A percentile compares a stretch with the other conserved stretches of the same genome.
Evolutionary conservation across 1,140 invertebrate species (phyloP).

Genomic region (Lutraria rhynchaena): DNA sequence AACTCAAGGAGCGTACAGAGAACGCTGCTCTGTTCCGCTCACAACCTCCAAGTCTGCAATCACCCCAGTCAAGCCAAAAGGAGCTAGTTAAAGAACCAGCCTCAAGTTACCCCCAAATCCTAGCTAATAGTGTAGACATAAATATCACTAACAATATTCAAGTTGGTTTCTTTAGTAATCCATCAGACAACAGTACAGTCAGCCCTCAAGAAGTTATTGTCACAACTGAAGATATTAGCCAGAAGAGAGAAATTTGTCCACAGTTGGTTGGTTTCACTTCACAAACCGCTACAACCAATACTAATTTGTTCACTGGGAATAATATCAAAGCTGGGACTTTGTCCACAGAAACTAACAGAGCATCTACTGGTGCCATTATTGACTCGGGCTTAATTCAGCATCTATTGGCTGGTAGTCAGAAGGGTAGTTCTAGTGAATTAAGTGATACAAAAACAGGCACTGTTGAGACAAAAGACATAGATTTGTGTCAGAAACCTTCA

Average conservation of each 20-base stretch:
- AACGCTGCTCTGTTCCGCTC: not conserved
- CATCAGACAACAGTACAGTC: not conserved
- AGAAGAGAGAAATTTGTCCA: not conserved
- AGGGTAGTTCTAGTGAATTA: too few relatives aligned
- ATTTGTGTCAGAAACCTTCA: too few relatives aligned
- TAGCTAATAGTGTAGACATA: not conserved
- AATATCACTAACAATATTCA: not conserved
- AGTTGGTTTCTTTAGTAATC: too few relatives aligned
- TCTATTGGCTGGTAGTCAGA: too few relatives aligned
- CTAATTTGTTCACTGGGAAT: not conserved
- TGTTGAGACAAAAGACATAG: too few relatives aligned
- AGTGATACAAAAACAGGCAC: too few relatives aligned
- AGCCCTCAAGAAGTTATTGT: constrained; percentile 13
- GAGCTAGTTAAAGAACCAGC: not conserved
- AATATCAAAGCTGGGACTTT: too few relatives aligned
- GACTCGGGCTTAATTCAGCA: too few relatives aligned
- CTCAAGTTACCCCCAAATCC: not conserved
- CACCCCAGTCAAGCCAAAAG: too few relatives aligned
- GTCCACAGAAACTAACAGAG: too few relatives aligned
- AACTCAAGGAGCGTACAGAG: not conserved
- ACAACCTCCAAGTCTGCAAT: not conserved
- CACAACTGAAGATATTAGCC: not conserved
- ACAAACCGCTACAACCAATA: not conserved
- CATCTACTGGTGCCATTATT: too few relatives aligned
- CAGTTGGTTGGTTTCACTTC: not conserved